A percentile compares a stretch with the other conserved stretches of the same genome.
Conservation (phyloP, 2,797 vertebrate species). For the Scolopax bukidnonensis region DNA sequence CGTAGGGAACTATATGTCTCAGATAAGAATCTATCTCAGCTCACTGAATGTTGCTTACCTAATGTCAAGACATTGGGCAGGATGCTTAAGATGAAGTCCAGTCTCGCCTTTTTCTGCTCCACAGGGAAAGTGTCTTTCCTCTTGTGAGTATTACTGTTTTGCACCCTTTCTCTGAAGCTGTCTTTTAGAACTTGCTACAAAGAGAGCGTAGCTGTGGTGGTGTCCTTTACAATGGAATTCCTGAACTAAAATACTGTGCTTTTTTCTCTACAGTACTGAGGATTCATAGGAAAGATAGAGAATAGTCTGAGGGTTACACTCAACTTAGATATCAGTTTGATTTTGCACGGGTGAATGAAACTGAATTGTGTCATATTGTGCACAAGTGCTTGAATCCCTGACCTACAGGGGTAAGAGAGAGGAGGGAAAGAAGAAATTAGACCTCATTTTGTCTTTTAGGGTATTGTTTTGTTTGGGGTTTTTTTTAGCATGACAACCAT, state of each 20-base stretch:
- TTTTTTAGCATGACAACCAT: background rate
- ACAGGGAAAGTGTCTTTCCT: background rate
- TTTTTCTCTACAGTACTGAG: background rate
- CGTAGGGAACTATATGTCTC: background rate
- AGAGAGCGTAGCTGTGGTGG: background rate
- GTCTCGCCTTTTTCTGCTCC: background rate
- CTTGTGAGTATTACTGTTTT: background rate
- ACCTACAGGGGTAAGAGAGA: background rate
- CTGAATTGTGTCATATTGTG: background rate
- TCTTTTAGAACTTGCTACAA: background rate
- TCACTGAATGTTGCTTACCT: background rate
- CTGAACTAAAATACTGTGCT: background rate
- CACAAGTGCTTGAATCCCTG: background rate
- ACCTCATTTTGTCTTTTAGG: background rate
- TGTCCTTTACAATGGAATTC: background rate
- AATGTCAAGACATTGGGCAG: background rate
- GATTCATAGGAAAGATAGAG: background rate
- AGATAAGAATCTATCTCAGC: rapidly evolving
- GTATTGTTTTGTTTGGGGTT: background rate
- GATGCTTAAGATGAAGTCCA: background rate
- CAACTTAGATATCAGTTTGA: background rate
- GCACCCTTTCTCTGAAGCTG: background rate
- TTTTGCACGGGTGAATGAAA: background rate
- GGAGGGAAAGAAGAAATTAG: background rate
- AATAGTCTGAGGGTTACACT: background rate